Evolutionary conservation across 2,113 vertebrate species (phyloP).

Genomic region (Rhipidura dahli): DNA sequence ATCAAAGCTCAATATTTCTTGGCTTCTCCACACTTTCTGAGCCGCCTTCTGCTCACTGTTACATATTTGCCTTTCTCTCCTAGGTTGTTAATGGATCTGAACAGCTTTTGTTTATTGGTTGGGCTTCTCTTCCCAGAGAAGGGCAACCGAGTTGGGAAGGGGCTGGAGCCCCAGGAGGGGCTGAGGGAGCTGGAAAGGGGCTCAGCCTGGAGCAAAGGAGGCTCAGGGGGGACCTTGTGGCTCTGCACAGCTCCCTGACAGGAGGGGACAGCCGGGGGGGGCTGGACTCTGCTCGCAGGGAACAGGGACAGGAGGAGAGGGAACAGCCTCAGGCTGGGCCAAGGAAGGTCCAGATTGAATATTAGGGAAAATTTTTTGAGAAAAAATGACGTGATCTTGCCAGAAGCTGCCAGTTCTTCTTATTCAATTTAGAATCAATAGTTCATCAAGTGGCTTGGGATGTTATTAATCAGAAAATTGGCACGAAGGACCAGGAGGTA

Average conservation of each 20-base stretch:
- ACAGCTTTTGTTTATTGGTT: neutral
- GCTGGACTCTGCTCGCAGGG: fast-evolving
- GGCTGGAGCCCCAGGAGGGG: neutral
- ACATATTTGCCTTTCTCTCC: neutral
- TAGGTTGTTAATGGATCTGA: neutral
- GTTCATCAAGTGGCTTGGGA: constrained; percentile 56
- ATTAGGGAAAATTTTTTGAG: neutral
- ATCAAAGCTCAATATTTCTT: constrained; percentile 46
- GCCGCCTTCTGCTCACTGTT: constrained; percentile 48
- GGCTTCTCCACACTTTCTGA: neutral
- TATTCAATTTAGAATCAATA: constrained; percentile 55
- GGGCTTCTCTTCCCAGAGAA: neutral
- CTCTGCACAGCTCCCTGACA: neutral
- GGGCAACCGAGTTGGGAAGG: neutral
- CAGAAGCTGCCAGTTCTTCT: constrained; percentile 31
- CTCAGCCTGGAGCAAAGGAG: neutral
- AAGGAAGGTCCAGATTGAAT: fast-evolving
- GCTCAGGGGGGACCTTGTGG: neutral
- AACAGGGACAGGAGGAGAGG: neutral
- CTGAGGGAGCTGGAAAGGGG: neutral
- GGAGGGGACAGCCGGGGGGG: neutral
- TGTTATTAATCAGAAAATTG: constrained; percentile 59
- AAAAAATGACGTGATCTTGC: neutral
- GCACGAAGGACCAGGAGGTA: constrained; percentile 4
- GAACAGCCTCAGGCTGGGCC: fast-evolving